Conservation (phyloP, 92 coral and sea anemone species). For the Epizoanthus stellaris region DNA sequence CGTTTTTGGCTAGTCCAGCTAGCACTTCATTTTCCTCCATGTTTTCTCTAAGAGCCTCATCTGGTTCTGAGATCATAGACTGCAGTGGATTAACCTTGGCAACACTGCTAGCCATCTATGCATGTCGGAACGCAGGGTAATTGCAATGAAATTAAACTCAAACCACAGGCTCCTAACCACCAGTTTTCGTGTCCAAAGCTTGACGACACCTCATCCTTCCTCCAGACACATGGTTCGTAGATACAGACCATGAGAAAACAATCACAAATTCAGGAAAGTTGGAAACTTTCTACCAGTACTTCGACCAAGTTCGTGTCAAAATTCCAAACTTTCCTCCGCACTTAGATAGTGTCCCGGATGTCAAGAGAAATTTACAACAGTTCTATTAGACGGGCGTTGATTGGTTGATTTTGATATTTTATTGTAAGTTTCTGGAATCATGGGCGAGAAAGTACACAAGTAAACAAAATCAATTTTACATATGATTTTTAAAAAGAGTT, state of each 20-base stretch:
- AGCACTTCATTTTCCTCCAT: slow-evolving; percentile 97
- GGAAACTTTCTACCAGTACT: slow-evolving; percentile 28
- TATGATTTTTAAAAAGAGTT: neutral
- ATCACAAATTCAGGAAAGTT: slow-evolving; percentile 9
- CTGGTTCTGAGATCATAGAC: slow-evolving; percentile 95
- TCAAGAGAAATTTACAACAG: slow-evolving; percentile 37
- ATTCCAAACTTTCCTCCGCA: slow-evolving; percentile 39
- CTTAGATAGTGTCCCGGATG: slow-evolving; percentile 33
- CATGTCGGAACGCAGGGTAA: slow-evolving; percentile 72
- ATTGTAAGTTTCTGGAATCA: slow-evolving; percentile 35
- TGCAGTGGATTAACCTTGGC: slow-evolving; percentile 96
- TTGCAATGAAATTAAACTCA: slow-evolving; percentile 69
- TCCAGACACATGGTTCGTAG: neutral
- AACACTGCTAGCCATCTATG: slow-evolving; percentile 93
- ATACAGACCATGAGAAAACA: slow-evolving; percentile 5
- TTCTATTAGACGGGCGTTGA: slow-evolving; percentile 17
- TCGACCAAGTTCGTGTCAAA: slow-evolving; percentile 34
- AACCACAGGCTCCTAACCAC: slow-evolving; percentile 74
- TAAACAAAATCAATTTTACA: slow-evolving; percentile 30
- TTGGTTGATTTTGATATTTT: slow-evolving; percentile 11
- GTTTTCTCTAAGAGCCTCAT: slow-evolving; percentile 86
- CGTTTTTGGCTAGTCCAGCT: slow-evolving; percentile 80
- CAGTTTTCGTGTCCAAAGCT: slow-evolving; percentile 29
- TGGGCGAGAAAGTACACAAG: slow-evolving; percentile 25
- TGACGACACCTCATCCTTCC: slow-evolving; percentile 40